These are phyloP conservation scores for Oryzias celebensis DNA, from an alignment of 2,113 vertebrate genomes.

Conservation along the genomic window DNA sequence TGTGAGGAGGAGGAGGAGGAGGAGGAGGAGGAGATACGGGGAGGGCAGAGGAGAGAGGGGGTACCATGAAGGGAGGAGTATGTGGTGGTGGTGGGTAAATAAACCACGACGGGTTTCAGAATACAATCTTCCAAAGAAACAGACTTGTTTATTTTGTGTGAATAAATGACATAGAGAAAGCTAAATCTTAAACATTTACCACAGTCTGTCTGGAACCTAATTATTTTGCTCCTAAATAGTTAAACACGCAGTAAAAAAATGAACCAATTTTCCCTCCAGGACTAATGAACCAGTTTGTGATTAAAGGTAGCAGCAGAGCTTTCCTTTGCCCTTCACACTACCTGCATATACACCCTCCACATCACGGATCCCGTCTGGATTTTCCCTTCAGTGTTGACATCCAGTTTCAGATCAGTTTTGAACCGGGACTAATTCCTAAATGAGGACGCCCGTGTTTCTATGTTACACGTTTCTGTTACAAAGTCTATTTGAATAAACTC, in stretches of 20 bases:
- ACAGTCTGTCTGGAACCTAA: too few relatives aligned
- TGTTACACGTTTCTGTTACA: constrained; percentile 9
- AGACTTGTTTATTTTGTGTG: too few relatives aligned
- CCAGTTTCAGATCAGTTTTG: constrained; percentile 6
- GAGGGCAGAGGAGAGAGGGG: not conserved
- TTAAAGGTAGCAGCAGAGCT: too few relatives aligned
- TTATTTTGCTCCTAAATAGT: too few relatives aligned
- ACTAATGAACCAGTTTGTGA: too few relatives aligned
- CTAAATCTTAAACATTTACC: too few relatives aligned
- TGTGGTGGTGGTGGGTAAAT: not conserved
- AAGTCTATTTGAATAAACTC: constrained; percentile 39
- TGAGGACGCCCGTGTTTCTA: constrained; percentile 14
- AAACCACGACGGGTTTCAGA: not conserved
- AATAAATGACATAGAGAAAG: too few relatives aligned
- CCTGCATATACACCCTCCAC: not conserved
- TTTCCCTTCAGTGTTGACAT: constrained; percentile 6
- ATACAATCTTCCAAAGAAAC: too few relatives aligned
- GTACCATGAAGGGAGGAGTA: not conserved
- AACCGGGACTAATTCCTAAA: constrained; percentile 16
- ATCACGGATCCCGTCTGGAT: not conserved
- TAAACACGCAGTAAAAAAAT: too few relatives aligned
- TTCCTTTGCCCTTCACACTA: not conserved
- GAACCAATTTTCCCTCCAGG: too few relatives aligned
- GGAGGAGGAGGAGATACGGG: not conserved
- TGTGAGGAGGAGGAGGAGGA: constrained; percentile 34